Base-by-base conservation (phyloP, 2,888 invertebrate genomes). In the Drosophila mulleri region DNA sequence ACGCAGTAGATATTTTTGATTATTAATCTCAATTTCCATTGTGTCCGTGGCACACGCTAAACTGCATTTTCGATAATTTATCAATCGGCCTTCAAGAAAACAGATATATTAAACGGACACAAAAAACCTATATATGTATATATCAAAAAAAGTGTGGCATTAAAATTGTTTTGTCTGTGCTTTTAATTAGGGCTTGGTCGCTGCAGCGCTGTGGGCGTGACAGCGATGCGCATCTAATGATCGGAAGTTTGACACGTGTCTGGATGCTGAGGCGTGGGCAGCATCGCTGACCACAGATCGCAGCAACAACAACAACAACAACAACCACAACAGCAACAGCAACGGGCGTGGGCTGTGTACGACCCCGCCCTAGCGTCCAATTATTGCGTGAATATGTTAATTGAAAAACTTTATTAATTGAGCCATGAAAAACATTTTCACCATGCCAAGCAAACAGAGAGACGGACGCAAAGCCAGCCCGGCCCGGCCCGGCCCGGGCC, bases 361-460 rank as follows among this genome's bases (percentile, higher is more conserved):
- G 63, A 56, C 64, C 59, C 26, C 73, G 64, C 73, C 80, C 69
- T 53, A 42, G 54, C 26, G 37, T 32, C 16, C 74, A 88, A 89
- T 87, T 87, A 89, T 88, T 83, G 90, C 90, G 74, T 88, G 88
- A 87, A 89, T 88, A 87, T 87, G 86, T 87, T 89, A 87, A 87
- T 89, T 83, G 86, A 88, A 82, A 82, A 71, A 56, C 18, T 78
- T 82, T 84, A 87, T 86, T 81, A 81, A 76, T 78, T 78, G 81
- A 76, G 77, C 78, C 69, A 79, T 75, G 78, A 76, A 72, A 79
- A 74, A 57, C 80, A 86, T 88, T 83, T 88, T 35, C 89, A 83
- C 68, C 67, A 61, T 63, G 26, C 72, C 72, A 53, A 45, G 12
- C 35, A 37, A 12, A 18, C 63, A 45, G 45, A 45, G 7, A 39